Conservation (phyloP, 2,113 vertebrate genomes). For the Cynopterus brachyotis region DNA sequence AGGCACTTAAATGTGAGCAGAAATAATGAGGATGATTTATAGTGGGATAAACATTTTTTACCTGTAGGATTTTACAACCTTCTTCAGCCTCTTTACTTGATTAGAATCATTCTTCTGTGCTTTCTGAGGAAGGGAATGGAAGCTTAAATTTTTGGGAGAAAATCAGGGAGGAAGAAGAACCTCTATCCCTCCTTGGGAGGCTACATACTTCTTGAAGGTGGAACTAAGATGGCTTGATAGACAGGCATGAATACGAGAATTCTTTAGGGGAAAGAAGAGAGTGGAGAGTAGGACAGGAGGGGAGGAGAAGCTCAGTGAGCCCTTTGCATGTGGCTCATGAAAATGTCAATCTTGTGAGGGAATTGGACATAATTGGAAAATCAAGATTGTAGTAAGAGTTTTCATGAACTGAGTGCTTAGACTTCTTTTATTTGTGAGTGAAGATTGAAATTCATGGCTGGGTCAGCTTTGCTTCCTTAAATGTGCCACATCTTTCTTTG, state of each 20-base stretch:
- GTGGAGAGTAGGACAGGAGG: too few relatives aligned
- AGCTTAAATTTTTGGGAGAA: not conserved
- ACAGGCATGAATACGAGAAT: not conserved
- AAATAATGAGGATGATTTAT: not conserved
- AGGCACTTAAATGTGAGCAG: not conserved
- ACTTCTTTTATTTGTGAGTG: not conserved
- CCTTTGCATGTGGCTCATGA: too few relatives aligned
- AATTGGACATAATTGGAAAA: not conserved
- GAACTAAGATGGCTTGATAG: not conserved
- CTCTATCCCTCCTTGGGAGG: not conserved
- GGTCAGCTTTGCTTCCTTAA: not conserved
- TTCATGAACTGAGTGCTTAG: not conserved
- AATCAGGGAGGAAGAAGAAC: not conserved
- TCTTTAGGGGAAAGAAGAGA: not conserved
- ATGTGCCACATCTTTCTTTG: not conserved
- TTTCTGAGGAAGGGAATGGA: not conserved
- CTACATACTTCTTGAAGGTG: not conserved
- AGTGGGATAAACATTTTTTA: not conserved
- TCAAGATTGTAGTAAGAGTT: not conserved
- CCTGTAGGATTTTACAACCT: not conserved
- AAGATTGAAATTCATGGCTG: not conserved
- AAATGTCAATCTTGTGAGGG: too few relatives aligned
- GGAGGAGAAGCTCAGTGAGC: not conserved
- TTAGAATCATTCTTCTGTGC: not conserved
- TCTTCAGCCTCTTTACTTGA: not conserved